phyloP scores from a whole-genome alignment of 2,113 vertebrate genomes.

The Triplophysa tibetana region DNA sequence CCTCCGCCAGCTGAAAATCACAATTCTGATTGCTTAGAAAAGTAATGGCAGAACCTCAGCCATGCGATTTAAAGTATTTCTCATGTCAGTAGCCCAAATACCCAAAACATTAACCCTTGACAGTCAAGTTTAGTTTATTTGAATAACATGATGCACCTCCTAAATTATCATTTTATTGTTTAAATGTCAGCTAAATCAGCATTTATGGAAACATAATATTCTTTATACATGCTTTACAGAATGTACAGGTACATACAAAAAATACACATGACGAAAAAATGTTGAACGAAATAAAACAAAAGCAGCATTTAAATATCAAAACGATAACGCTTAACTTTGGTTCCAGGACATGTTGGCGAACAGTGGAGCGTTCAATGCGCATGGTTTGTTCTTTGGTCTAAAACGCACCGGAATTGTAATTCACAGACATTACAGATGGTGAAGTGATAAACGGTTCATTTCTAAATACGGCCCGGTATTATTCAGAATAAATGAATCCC shows the following conservation, averaged over 20 bases:
- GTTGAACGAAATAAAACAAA: constrained; percentile 45
- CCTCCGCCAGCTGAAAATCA: too few relatives aligned
- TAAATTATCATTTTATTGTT: constrained; percentile 68
- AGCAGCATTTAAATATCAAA: constrained; percentile 69
- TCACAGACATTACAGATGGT: constrained; percentile 6
- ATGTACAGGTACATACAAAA: constrained; percentile 69
- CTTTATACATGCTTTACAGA: constrained; percentile 78
- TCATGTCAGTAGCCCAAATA: too few relatives aligned
- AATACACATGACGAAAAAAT: constrained; percentile 55
- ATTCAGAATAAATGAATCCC: not conserved
- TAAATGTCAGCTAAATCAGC: constrained; percentile 66
- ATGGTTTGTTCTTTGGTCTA: constrained; percentile 13
- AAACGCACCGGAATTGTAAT: not conserved
- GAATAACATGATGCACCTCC: not conserved
- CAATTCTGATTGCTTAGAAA: not conserved
- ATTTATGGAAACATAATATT: constrained; percentile 63
- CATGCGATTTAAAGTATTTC: too few relatives aligned
- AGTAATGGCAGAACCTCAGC: too few relatives aligned
- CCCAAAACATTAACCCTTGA: too few relatives aligned
- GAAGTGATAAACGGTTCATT: not conserved
- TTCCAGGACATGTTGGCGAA: constrained; percentile 53
- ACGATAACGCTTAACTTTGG: constrained; percentile 74
- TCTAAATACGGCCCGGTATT: not conserved
- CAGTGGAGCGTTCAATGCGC: constrained; percentile 7
- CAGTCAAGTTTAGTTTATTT: not conserved